Base-by-base conservation (phyloP, 1,140 invertebrate species). In the Solenopsis invicta region DNA sequence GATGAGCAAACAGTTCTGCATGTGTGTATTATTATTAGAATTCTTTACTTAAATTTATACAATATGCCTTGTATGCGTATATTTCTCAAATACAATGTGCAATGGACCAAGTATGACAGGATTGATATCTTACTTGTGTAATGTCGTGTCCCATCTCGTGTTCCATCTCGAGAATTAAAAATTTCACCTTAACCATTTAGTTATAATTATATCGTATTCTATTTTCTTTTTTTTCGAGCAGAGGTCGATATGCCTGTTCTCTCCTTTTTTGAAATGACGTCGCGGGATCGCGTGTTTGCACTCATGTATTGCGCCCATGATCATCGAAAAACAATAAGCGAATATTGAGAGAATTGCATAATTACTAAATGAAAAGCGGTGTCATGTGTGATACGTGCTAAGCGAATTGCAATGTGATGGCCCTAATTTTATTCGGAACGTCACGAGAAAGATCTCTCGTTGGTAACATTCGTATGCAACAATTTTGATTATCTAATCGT, bases 401-500 rank as follows among this genome's bases (percentile, higher is more conserved):
- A 90, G 80, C 76, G 74, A 89, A 89, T 90, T 72, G 85, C 77
- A 80, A 90, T 82, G 61, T 89, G 85, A 77, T 87, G 75, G 66
- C 88, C 77, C 62, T 89, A 76, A 89, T 89, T 87, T 87, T 85
- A 84, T 75, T 87, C 69, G 62, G 41, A 59, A 81, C 37, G 52
- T 16, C 50, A 45, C 74, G 54, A 87, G 52, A 4, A 69, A 80
- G 61, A 59, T 66, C 50, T 80, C 50, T 59, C 54, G 34, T n/a
- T 54, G 21, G 72, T 24, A 59, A 81, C 78, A 81, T 64, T 72
- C 34, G 41, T 90, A 88, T 86, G 87, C 89, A 90, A 41, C 89
- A 91, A 91, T 90, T 90, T 91, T 86, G 89, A 88, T 91, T 91
- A 91, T 78, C 89, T 91, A 91, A 91, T 90, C 71, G 82, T 74